Percentiles rank a stretch among this genome's conserved stretches.
phyloP scores from a whole-genome alignment of 2,888 invertebrate species.

The Pantelozetes paolii region DNA sequence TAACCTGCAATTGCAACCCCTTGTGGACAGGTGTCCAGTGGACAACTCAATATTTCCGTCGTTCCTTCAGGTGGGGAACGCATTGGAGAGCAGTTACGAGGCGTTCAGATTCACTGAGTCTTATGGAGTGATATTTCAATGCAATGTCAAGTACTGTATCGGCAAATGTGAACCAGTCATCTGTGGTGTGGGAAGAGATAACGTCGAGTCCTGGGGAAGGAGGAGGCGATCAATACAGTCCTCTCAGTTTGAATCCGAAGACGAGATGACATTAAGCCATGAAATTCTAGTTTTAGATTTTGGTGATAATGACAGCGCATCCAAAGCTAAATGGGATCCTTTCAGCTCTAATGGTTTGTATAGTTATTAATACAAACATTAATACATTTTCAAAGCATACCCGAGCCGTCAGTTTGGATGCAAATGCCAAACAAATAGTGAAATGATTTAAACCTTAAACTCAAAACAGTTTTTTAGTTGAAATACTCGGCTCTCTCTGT shows the following conservation, averaged over 20 bases:
- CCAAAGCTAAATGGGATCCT: conserved; percentile 39
- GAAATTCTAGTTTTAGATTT: conserved; percentile 89
- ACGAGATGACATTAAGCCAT: conserved; percentile 88
- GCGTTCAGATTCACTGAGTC: conserved; percentile 94
- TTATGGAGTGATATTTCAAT: conserved; percentile 93
- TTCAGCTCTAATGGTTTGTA: conserved; percentile 45
- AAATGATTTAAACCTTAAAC: neutral
- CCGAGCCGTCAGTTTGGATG: conserved; percentile 9
- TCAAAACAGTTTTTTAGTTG: neutral
- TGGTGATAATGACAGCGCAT: conserved; percentile 65
- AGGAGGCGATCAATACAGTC: conserved; percentile 66
- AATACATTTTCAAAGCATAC: too few relatives aligned
- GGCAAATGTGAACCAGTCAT: conserved; percentile 81
- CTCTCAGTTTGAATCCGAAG: conserved; percentile 56
- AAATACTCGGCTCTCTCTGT: neutral
- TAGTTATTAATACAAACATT: neutral
- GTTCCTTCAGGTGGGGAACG: conserved; percentile 76
- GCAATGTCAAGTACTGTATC: conserved; percentile 91
- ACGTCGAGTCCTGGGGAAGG: conserved; percentile 84
- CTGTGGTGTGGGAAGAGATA: conserved; percentile 62
- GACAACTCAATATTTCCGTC: conserved; percentile 90
- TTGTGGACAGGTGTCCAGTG: conserved; percentile 69
- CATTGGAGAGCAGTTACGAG: conserved; percentile 83
- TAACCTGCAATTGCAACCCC: neutral
- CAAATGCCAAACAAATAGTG: neutral